These are phyloP conservation scores for Ophion ventricosus DNA, from an alignment of 2,888 invertebrate genomes.

Conservation along the genomic window DNA sequence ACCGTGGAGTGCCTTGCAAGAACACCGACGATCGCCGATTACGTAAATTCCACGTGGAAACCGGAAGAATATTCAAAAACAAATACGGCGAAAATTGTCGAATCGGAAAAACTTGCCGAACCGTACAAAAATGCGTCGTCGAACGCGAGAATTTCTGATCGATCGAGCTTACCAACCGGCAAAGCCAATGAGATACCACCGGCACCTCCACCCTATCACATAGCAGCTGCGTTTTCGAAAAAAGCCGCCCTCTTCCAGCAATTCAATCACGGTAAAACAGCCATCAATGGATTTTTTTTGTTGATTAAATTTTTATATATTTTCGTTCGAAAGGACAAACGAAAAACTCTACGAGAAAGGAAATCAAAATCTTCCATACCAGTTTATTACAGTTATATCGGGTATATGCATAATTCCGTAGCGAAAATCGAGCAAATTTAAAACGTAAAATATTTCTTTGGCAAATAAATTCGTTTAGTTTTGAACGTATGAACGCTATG, in stretches of 20 bases:
- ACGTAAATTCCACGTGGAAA: conserved; percentile 81
- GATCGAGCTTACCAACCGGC: conserved; percentile 69
- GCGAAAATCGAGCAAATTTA: too few relatives aligned
- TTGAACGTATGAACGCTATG: too few relatives aligned
- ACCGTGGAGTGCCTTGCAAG: conserved; percentile 77
- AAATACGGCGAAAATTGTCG: conserved; percentile 80
- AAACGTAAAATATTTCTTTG: too few relatives aligned
- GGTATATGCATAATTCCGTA: too few relatives aligned
- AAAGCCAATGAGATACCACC: conserved; percentile 76
- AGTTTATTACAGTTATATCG: too few relatives aligned
- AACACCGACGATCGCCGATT: conserved; percentile 79
- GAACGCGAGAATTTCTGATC: conserved; percentile 81
- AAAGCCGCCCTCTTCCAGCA: conserved; percentile 85
- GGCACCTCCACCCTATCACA: conserved; percentile 92
- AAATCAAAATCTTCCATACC: too few relatives aligned
- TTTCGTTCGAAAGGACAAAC: neutral
- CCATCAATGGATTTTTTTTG: neutral
- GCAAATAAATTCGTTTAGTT: too few relatives aligned
- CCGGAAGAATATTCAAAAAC: conserved; percentile 81
- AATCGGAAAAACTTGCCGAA: conserved; percentile 79
- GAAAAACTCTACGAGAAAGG: too few relatives aligned
- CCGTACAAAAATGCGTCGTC: conserved; percentile 71
- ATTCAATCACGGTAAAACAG: conserved; percentile 70
- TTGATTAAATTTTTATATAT: neutral
- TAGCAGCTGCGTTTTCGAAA: conserved; percentile 92